A percentile compares a stretch with the other conserved stretches of the same genome.
These are phyloP conservation scores for Craterocephalus amniculus DNA, from an alignment of 2,797 vertebrate species.

Conservation along the genomic window DNA sequence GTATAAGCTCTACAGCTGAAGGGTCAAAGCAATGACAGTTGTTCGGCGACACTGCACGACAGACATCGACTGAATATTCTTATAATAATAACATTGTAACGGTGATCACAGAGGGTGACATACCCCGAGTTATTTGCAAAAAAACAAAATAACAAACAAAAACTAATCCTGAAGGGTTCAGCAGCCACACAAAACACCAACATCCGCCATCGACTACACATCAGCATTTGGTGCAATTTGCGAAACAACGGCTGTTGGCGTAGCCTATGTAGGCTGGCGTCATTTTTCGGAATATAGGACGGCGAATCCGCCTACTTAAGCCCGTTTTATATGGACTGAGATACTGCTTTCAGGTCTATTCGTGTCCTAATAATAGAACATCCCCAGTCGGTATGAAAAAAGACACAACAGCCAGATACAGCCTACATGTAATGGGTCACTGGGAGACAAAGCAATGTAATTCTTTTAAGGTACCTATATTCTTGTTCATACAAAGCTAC, in stretches of 20 bases:
- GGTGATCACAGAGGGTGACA: slow-evolving; percentile 5
- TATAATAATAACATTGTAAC: neutral
- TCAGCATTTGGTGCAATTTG: slow-evolving; percentile 70
- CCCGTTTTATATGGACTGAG: slow-evolving; percentile 9
- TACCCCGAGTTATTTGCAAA: neutral
- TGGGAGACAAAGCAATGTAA: slow-evolving; percentile 32
- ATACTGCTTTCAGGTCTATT: slow-evolving; percentile 28
- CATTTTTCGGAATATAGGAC: slow-evolving; percentile 32
- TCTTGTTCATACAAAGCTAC: neutral
- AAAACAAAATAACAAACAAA: too few species aligned
- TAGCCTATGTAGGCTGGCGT: slow-evolving; percentile 2
- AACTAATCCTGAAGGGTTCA: neutral
- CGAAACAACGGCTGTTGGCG: slow-evolving; percentile 35
- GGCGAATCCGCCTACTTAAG: slow-evolving; percentile 41
- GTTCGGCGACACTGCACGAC: slow-evolving; percentile 58
- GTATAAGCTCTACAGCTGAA: slow-evolving; percentile 73
- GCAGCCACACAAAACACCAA: slow-evolving; percentile 56
- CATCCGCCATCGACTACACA: slow-evolving; percentile 71
- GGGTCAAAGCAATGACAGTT: slow-evolving; percentile 87
- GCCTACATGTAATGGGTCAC: neutral
- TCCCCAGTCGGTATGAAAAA: slow-evolving; percentile 20
- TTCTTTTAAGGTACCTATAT: slow-evolving; percentile 4
- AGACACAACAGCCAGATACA: neutral
- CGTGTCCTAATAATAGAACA: slow-evolving; percentile 58
- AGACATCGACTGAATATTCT: slow-evolving; percentile 27